These are phyloP conservation scores for Tethya wilhelma DNA, from an alignment of 37 sponge, comb jelly and placozoan species.

Conservation along the genomic window DNA sequence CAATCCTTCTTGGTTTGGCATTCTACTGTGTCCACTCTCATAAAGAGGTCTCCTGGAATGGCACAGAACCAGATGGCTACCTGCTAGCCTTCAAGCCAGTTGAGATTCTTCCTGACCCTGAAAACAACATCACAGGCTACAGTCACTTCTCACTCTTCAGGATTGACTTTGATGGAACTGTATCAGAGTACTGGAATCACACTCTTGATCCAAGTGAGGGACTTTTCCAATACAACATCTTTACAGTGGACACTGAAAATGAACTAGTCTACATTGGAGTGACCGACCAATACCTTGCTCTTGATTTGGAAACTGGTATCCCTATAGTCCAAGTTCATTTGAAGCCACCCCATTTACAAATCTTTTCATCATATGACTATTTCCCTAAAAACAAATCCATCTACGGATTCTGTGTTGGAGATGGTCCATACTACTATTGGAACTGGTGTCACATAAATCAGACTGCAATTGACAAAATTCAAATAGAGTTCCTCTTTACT, in stretches of 20 bases:
- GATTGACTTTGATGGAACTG: constrained; percentile 11
- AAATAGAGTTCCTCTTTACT: no score
- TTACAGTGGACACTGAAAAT: constrained; percentile 3
- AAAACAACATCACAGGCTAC: neutral
- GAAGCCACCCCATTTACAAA: no score
- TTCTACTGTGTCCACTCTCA: no score
- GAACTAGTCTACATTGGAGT: neutral
- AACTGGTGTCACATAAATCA: no score
- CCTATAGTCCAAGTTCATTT: no score
- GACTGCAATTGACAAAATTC: no score
- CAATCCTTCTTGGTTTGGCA: no score
- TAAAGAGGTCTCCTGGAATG: no score
- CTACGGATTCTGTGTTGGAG: no score
- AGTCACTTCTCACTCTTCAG: constrained; percentile 11
- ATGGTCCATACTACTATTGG: no score
- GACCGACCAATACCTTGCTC: neutral
- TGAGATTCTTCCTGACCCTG: neutral
- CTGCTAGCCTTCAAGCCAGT: neutral
- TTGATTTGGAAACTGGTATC: neutral
- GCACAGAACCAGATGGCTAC: constrained; percentile 6
- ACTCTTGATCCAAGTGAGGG: neutral
- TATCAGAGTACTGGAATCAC: neutral
- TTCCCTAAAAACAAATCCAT: no score
- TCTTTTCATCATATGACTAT: no score
- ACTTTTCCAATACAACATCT: neutral